phyloP scores from a whole-genome alignment of 2,797 vertebrate species.

The Melopsittacus undulatus region DNA sequence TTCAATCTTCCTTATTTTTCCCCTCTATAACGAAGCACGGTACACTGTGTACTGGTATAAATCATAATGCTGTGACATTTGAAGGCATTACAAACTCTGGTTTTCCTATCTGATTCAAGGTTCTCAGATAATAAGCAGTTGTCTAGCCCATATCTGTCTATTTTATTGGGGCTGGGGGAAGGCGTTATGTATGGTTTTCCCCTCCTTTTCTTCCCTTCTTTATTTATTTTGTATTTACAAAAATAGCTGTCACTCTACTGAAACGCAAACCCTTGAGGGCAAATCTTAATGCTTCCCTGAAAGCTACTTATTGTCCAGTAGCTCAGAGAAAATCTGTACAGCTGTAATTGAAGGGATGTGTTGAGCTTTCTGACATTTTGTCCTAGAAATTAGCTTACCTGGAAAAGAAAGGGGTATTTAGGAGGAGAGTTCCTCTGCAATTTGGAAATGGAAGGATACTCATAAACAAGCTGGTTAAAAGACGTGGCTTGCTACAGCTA shows the following conservation, averaged over 20 bases:
- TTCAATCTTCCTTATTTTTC: slow-evolving; percentile 60
- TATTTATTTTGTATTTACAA: slow-evolving; percentile 48
- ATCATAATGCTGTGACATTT: slow-evolving; percentile 72
- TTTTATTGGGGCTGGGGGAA: slow-evolving; percentile 23
- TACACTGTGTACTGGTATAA: slow-evolving; percentile 65
- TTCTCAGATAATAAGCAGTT: slow-evolving; percentile 65
- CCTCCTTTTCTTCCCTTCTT: not conserved
- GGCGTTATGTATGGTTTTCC: not conserved
- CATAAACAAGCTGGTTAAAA: slow-evolving; percentile 48
- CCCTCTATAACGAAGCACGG: slow-evolving; percentile 67
- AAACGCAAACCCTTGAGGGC: slow-evolving; percentile 70
- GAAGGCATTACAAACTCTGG: slow-evolving; percentile 67
- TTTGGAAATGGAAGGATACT: not conserved
- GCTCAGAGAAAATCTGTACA: slow-evolving; percentile 64
- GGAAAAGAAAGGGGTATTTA: slow-evolving; percentile 21
- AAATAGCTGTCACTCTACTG: slow-evolving; percentile 73
- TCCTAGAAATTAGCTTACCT: slow-evolving; percentile 62
- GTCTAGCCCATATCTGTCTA: slow-evolving; percentile 41
- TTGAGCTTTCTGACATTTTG: slow-evolving; percentile 41
- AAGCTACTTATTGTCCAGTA: slow-evolving; percentile 71
- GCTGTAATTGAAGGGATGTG: slow-evolving; percentile 60
- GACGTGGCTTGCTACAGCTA: not conserved
- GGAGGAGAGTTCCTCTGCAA: not conserved
- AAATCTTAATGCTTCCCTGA: slow-evolving; percentile 74
- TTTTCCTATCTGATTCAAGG: slow-evolving; percentile 60